Evolutionary conservation across 1,140 invertebrate genomes (phyloP).

Genomic region (Littorina saxatilis): DNA sequence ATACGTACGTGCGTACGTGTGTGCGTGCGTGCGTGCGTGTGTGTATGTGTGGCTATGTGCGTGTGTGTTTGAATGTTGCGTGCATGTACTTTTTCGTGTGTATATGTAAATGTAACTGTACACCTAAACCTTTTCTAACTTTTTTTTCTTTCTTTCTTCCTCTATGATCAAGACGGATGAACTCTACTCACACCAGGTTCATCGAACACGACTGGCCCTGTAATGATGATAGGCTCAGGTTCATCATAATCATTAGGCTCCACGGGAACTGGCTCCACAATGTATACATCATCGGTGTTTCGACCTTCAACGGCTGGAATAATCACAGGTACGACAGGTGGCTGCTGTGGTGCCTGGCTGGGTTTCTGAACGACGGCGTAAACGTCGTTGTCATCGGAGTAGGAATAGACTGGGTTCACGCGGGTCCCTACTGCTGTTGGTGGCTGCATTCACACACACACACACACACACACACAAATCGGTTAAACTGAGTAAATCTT

Average conservation of each 20-base stretch:
- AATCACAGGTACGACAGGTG: slow-evolving; percentile 14
- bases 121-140: background rate
- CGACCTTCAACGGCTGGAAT: slow-evolving; percentile 4
- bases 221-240: slow-evolving; percentile 17
- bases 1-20: too few species aligned
- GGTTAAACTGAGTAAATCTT: too few species aligned
- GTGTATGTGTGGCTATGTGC: too few species aligned
- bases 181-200: slow-evolving; percentile 14
- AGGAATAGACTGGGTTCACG: too few species aligned
- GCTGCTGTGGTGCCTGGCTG: background rate
- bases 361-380: slow-evolving; percentile 50
- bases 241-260: background rate
- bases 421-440: too few species aligned
- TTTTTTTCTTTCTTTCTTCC: too few species aligned
- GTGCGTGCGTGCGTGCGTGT: slow-evolving; percentile 11
- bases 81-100: background rate
- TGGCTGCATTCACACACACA: too few species aligned
- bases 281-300: background rate
- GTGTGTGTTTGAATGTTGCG: background rate
- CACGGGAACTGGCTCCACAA: background rate
- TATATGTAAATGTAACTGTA: background rate
- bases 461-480: too few species aligned
- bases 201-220: slow-evolving; percentile 26
- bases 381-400: slow-evolving; percentile 14
- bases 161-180: too few species aligned